phyloP scores from a whole-genome alignment of 2,888 invertebrate genomes.

The Trilocha varians region DNA sequence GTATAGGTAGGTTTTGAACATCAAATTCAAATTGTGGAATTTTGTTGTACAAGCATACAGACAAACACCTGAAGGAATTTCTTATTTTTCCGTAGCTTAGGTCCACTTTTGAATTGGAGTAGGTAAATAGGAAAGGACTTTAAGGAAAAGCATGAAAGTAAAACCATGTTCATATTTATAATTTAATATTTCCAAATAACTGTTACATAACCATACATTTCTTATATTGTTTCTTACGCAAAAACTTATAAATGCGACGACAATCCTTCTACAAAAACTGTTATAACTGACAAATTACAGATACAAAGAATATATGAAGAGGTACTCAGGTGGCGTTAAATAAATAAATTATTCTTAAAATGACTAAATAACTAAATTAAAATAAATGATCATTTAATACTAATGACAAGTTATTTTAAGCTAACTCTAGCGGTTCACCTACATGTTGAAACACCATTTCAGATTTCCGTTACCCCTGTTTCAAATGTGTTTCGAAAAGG shows the following conservation, averaged over 20 bases:
- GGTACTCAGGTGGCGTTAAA: conserved; percentile 70
- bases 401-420: conserved; percentile 73
- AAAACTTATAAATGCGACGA: not conserved
- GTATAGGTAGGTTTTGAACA: too few relatives aligned
- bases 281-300: conserved; percentile 9
- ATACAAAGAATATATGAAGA: conserved; percentile 53
- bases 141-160: too few relatives aligned
- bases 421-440: conserved; percentile 67
- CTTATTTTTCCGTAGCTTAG: too few relatives aligned
- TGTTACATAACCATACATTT: conserved; percentile 11
- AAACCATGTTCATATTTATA: conserved; percentile 25
- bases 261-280: not conserved
- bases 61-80: too few relatives aligned
- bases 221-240: not conserved
- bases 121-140: too few relatives aligned
- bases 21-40: too few relatives aligned
- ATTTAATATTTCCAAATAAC: conserved; percentile 28
- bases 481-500: conserved; percentile 52
- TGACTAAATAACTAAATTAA: conserved; percentile 58
- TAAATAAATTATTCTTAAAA: conserved; percentile 55
- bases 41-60: too few relatives aligned
- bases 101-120: too few relatives aligned
- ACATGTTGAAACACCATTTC: conserved; percentile 51
- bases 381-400: conserved; percentile 66
- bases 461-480: conserved; percentile 68